Percentiles rank a stretch among this genome's conserved stretches.
These are phyloP conservation scores for Osmoderma eremita DNA, from an alignment of 2,888 invertebrate genomes.

Conservation along the genomic window DNA sequence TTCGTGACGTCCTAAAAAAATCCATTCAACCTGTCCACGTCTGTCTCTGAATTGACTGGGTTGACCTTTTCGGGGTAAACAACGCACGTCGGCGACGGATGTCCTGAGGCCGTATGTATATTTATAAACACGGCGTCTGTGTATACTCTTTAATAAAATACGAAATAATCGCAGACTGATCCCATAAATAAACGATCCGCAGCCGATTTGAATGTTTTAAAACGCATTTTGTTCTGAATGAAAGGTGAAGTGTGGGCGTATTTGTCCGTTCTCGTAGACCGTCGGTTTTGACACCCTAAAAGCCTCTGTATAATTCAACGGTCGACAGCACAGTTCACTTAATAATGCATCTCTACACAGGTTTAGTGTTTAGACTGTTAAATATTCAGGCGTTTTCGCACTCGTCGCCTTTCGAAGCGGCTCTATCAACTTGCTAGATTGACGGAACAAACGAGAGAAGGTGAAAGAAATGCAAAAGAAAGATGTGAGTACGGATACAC, in stretches of 20 bases:
- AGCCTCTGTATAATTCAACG: conserved; percentile 62
- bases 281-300: conserved; percentile 63
- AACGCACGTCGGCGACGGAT: not conserved
- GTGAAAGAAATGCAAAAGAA: conserved; percentile 3
- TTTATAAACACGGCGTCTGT: conserved; percentile 35
- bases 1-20: conserved; percentile 19
- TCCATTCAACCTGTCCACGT: conserved; percentile 18
- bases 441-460: not conserved
- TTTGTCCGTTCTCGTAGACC: conserved; percentile 34
- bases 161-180: conserved; percentile 34
- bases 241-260: conserved; percentile 40
- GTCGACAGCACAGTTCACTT: conserved; percentile 63
- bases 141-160: conserved; percentile 36
- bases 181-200: conserved; percentile 32
- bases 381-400: conserved; percentile 59
- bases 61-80: conserved; percentile 17
- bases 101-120: conserved; percentile 23
- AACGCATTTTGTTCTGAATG: conserved; percentile 37
- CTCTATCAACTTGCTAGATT: conserved; percentile 42
- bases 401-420: conserved; percentile 49
- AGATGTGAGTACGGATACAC: too few species aligned
- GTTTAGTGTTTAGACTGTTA: conserved; percentile 64
- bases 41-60: conserved; percentile 18
- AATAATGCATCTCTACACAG: conserved; percentile 64
- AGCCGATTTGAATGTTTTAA: conserved; percentile 34